A percentile compares a stretch with the other conserved stretches of the same genome.
phyloP scores from a whole-genome alignment of 2,888 invertebrate genomes.

The Heteromurus nitidus region DNA sequence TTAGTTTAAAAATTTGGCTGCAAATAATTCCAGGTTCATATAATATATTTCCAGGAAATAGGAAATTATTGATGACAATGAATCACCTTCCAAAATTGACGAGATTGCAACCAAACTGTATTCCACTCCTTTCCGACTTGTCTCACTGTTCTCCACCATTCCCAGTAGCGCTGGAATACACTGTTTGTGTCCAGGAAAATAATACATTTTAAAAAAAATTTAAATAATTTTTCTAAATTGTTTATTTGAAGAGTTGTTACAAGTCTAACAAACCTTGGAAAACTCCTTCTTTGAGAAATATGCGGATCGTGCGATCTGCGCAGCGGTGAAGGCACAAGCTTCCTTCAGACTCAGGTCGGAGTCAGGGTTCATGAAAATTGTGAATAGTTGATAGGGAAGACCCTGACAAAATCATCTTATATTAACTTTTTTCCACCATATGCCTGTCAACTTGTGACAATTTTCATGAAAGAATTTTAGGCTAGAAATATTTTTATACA shows the following conservation, averaged over 20 bases:
- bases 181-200: neutral
- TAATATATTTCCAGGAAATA: neutral
- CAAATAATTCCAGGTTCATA: neutral
- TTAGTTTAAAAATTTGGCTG: neutral
- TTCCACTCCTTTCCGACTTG: slow-evolving; percentile 60
- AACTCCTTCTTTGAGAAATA: slow-evolving; percentile 35
- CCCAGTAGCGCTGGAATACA: slow-evolving; percentile 22
- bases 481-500: slow-evolving; percentile 32
- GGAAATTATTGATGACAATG: neutral
- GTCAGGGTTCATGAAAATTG: slow-evolving; percentile 5
- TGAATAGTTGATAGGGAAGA: slow-evolving; percentile 16
- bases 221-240: neutral
- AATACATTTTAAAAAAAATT: no score
- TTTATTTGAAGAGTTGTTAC: neutral
- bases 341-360: slow-evolving; percentile 29
- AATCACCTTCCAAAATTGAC: slow-evolving; percentile 57
- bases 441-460: no score
- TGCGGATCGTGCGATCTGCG: slow-evolving; percentile 37
- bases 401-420: slow-evolving; percentile 28
- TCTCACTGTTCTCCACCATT: slow-evolving; percentile 32
- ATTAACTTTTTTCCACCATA: no score
- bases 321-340: slow-evolving; percentile 41
- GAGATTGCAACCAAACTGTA: slow-evolving; percentile 55
- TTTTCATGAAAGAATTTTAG: no score
- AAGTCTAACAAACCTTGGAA: slow-evolving; percentile 19